Percentiles rank a stretch among this genome's conserved stretches.
phyloP scores from a whole-genome alignment of 1,140 invertebrate genomes.

The Ruditapes philippinarum region DNA sequence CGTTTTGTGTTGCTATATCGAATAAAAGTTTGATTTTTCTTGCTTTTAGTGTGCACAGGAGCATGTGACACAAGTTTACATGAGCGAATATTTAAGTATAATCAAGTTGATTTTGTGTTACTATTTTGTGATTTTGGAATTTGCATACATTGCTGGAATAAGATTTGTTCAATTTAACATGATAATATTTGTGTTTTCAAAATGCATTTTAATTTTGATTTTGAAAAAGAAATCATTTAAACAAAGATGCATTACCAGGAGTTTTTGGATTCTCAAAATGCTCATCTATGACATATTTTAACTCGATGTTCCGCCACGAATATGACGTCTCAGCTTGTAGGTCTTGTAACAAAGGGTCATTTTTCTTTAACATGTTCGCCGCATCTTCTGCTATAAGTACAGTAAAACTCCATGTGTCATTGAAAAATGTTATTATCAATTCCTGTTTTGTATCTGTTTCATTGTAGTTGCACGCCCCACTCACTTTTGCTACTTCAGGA shows the following conservation, averaged over 20 bases:
- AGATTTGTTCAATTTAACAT: no score
- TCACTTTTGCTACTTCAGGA: background rate
- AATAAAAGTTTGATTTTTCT: no score
- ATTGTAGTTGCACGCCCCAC: background rate
- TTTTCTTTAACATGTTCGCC: background rate
- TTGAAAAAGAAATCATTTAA: no score
- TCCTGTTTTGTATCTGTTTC: background rate
- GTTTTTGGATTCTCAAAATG: background rate
- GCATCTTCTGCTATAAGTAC: background rate
- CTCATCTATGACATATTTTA: background rate
- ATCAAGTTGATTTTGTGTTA: no score
- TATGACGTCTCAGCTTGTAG: background rate
- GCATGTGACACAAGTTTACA: no score
- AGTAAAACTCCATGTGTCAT: background rate
- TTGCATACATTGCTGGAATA: no score
- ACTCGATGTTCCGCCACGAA: background rate
- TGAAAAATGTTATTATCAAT: background rate
- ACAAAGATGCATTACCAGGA: background rate
- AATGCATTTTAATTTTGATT: no score
- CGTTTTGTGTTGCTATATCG: no score
- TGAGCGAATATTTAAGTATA: no score
- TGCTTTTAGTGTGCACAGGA: no score
- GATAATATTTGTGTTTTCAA: no score
- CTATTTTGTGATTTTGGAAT: no score
- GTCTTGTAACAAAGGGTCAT: background rate